phyloP scores from a whole-genome alignment of 1,140 invertebrate genomes.

The Drosophila quadrilineata region DNA sequence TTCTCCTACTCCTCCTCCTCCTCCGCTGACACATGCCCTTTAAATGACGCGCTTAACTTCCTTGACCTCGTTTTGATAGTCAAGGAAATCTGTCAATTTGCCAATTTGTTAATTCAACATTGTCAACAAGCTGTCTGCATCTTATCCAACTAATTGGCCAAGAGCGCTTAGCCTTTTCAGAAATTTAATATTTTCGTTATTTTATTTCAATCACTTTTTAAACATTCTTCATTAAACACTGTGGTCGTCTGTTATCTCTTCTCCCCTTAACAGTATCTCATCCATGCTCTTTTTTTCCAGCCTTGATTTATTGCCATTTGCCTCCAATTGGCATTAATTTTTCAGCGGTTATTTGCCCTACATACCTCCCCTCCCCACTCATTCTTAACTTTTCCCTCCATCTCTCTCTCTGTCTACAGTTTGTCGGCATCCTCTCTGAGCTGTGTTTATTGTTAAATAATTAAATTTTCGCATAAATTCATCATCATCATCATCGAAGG shows the following conservation, averaged over 20 bases:
- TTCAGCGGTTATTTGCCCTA: slow-evolving; percentile 60
- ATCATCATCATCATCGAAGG: slow-evolving; percentile 71
- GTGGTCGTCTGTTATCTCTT: slow-evolving; percentile 12
- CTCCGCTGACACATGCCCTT: neutral
- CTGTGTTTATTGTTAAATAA: slow-evolving; percentile 69
- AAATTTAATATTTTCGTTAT: slow-evolving; percentile 69
- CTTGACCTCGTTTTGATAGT: too few species aligned
- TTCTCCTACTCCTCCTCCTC: neutral
- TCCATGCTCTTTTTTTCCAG: slow-evolving; percentile 47
- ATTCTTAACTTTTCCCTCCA: neutral
- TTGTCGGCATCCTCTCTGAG: slow-evolving; percentile 16
- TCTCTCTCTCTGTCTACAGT: neutral
- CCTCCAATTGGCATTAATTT: slow-evolving; percentile 74
- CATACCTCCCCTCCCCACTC: slow-evolving; percentile 1
- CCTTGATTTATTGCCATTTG: slow-evolving; percentile 70
- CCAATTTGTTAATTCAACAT: slow-evolving; percentile 75
- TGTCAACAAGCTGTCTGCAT: slow-evolving; percentile 51
- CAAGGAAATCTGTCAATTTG: neutral
- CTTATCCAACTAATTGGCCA: slow-evolving; percentile 53
- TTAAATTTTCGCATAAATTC: slow-evolving; percentile 78
- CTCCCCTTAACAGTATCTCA: neutral
- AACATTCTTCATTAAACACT: slow-evolving; percentile 70
- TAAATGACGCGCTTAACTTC: too few species aligned
- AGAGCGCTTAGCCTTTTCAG: slow-evolving; percentile 56
- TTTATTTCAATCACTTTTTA: slow-evolving; percentile 65